Conservation (phyloP, 1,140 invertebrate species). For the Pachyrhynchus sulphureomaculatus region DNA sequence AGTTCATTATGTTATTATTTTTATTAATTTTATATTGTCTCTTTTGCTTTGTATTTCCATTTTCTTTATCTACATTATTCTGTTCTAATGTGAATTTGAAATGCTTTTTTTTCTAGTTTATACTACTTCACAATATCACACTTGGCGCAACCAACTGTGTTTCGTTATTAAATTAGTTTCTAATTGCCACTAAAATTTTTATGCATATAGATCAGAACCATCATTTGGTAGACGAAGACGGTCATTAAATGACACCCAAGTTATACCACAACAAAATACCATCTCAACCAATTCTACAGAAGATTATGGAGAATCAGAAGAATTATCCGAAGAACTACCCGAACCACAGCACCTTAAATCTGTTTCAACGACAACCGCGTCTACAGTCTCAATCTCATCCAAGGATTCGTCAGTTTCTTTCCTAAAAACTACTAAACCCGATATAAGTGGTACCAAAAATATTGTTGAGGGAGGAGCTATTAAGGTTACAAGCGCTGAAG, state of each 20-base stretch:
- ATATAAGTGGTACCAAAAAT: constrained; percentile 31
- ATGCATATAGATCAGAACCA: constrained; percentile 69
- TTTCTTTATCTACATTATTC: too few species aligned
- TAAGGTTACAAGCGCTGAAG: constrained; percentile 25
- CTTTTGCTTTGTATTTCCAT: too few species aligned
- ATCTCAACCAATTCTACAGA: too few species aligned
- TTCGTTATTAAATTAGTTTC: too few species aligned
- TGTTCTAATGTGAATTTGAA: too few species aligned
- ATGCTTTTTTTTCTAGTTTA: too few species aligned
- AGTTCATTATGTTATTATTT: not conserved
- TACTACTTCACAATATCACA: too few species aligned
- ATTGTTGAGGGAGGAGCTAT: not conserved
- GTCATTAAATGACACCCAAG: constrained; percentile 57
- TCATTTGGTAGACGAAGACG: constrained; percentile 73
- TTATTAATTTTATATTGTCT: too few species aligned
- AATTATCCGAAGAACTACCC: not conserved
- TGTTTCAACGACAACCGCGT: too few species aligned
- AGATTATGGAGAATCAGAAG: not conserved
- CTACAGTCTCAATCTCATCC: not conserved
- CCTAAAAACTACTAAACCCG: constrained; percentile 3
- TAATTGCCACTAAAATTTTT: too few species aligned
- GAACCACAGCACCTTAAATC: constrained; percentile 2
- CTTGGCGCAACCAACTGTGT: too few species aligned
- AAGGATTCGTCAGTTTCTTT: constrained; percentile 28
- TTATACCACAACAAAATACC: too few species aligned